Base-by-base conservation (phyloP, 2,113 vertebrate species). In the Cyanistes caeruleus region DNA sequence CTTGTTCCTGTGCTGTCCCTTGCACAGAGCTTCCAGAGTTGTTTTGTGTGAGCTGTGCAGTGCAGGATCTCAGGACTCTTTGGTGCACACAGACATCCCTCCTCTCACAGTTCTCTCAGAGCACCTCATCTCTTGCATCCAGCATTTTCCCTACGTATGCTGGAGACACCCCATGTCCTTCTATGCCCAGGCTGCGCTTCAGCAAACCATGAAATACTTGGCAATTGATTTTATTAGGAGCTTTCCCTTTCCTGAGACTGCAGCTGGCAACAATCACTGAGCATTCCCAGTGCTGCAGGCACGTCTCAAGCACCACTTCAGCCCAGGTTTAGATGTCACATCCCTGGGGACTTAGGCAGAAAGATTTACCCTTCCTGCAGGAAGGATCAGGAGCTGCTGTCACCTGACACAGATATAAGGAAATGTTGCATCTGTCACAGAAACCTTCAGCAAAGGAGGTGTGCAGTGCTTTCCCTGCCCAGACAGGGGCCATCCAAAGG, bases 261-360 rank as follows among this genome's bases (percentile, higher is more conserved):
- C 27, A 72, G 33, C 21, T 53, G 20, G 22, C 35, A 20, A 0
- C 0, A 2, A 11, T n/a, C 8, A 0, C 69, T 41, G 49, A 69
- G 72, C 52, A 55, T 13, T 21, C 41, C 35, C 22, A 25, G 44
- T 2, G 8, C 24, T 43, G 12, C 60, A 17, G 48, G 9, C 64
- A 11, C 0, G 0, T 33, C 70, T 73, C 0, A 0, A 83, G 59
- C 58, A 35, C 20, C 0, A 0, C 62, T 82, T 14, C 35, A 46
- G 4, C 55, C 70, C 3, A 0, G 11, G 19, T n/a, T 44, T 35
- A 17, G 56, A 4, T 64, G 62, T 39, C 85, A 41, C 15, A 39
- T 39, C 68, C 59, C 72, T 51, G 31, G 39, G 24, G 25, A 37
- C 35, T 59, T 23, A 0, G 0, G 4, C 33, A 91, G 60, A 30